These are phyloP conservation scores for Myopa tessellatipennis DNA, from an alignment of 2,888 invertebrate species.

Conservation along the genomic window DNA sequence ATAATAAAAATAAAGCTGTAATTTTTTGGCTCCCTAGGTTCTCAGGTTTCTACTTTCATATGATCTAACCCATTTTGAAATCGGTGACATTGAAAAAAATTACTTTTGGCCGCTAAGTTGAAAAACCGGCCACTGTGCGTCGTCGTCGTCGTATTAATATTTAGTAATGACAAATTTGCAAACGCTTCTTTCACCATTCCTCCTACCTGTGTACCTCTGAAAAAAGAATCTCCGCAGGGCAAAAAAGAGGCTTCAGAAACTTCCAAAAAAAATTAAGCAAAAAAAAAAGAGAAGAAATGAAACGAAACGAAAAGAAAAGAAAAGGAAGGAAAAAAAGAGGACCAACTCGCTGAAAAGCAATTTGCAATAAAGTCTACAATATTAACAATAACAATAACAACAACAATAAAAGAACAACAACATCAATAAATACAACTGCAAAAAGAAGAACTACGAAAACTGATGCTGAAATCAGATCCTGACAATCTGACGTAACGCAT, in stretches of 20 bases:
- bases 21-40: too few species aligned
- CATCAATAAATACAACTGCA: not conserved
- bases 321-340: slow-evolving; percentile 1
- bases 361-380: slow-evolving; percentile 1
- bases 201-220: not conserved
- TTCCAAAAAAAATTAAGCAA: not conserved
- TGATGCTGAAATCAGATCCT: slow-evolving; percentile 62
- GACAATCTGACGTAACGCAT: slow-evolving; percentile 62
- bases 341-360: slow-evolving; percentile 1
- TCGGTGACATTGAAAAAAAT: too few species aligned
- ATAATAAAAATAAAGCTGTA: too few species aligned
- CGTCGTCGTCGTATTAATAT: slow-evolving; percentile 11
- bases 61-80: too few species aligned
- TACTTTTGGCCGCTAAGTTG: too few species aligned
- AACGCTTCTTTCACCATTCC: not conserved
- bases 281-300: not conserved
- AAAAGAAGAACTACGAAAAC: slow-evolving; percentile 48
- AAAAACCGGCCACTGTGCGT: too few species aligned
- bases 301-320: not conserved
- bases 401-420: not conserved
- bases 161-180: slow-evolving; percentile 18
- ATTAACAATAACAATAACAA: slow-evolving; percentile 37
- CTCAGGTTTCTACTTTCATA: too few species aligned
- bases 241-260: not conserved
- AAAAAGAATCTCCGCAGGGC: not conserved